Evolutionary conservation across 2,888 invertebrate species (phyloP).

Genomic region (Dendrolimus houi): DNA sequence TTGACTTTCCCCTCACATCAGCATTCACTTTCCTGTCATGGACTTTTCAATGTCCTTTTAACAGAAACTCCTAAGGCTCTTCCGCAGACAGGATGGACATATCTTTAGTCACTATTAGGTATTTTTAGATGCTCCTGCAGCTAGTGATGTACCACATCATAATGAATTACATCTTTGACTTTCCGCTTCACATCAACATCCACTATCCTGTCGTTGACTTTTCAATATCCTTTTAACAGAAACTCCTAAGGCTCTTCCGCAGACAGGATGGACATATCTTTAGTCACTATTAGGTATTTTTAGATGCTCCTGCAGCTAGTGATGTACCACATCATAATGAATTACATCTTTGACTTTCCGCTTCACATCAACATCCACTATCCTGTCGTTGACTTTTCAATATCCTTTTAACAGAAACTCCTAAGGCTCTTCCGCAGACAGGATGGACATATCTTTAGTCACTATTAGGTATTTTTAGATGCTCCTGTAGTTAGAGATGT

Average conservation of each 20-base stretch:
- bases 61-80: constrained; percentile 36
- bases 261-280: constrained; percentile 21
- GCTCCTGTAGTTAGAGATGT: constrained; percentile 10
- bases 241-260: constrained; percentile 37
- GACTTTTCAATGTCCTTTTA: constrained; percentile 28
- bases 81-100: constrained; percentile 23
- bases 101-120: constrained; percentile 28
- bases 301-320: constrained; percentile 20
- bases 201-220: constrained; percentile 11
- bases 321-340: too few species aligned
- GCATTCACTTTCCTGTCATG: constrained; percentile 9
- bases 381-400: constrained; percentile 14
- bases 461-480: constrained; percentile 32
- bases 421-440: constrained; percentile 31
- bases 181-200: constrained; percentile 1
- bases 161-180: background rate
- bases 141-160: too few species aligned
- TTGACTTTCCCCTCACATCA: background rate
- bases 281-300: constrained; percentile 31
- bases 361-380: constrained; percentile 8
- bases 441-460: constrained; percentile 25
- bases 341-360: too few species aligned
- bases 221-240: constrained; percentile 29
- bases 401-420: constrained; percentile 33
- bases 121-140: constrained; percentile 27